Percentiles rank a stretch among this genome's conserved stretches.
phyloP scores from a whole-genome alignment of 2,113 vertebrate species.

The Dinomys branickii region DNA sequence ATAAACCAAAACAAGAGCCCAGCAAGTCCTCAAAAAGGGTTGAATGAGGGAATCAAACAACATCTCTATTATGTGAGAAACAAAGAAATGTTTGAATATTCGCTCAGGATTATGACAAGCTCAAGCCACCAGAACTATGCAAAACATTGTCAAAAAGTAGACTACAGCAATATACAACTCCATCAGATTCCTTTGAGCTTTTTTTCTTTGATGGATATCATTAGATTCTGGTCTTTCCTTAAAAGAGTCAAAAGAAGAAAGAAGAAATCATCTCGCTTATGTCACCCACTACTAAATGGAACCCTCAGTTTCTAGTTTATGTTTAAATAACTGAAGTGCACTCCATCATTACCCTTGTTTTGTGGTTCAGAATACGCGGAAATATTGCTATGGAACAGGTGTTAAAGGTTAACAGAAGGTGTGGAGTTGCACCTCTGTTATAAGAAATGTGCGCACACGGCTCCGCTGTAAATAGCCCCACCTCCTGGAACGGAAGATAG shows the following conservation, averaged over 20 bases:
- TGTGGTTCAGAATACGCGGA: conserved; percentile 13
- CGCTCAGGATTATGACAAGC: neutral
- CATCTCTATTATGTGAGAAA: neutral
- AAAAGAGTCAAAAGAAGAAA: neutral
- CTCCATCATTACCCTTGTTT: conserved; percentile 34
- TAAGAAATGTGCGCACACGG: conserved; percentile 37
- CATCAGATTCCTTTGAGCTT: neutral
- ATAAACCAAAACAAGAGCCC: neutral
- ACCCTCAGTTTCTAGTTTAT: neutral
- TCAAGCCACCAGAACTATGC: neutral
- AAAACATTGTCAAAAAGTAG: neutral
- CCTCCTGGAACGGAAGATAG: neutral
- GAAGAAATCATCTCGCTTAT: neutral
- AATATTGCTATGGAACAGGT: neutral
- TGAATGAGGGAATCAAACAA: neutral
- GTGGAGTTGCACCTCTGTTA: conserved; percentile 72
- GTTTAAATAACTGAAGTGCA: neutral
- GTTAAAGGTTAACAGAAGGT: conserved; percentile 76
- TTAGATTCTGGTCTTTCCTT: neutral
- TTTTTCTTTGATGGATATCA: neutral
- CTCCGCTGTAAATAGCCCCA: neutral
- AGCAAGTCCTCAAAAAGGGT: neutral
- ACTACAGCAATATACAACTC: neutral
- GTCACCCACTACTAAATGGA: neutral
- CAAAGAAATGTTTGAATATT: neutral